Evolutionary conservation across 1,140 invertebrate genomes (phyloP).

Genomic region (Trichonephila clavata): DNA sequence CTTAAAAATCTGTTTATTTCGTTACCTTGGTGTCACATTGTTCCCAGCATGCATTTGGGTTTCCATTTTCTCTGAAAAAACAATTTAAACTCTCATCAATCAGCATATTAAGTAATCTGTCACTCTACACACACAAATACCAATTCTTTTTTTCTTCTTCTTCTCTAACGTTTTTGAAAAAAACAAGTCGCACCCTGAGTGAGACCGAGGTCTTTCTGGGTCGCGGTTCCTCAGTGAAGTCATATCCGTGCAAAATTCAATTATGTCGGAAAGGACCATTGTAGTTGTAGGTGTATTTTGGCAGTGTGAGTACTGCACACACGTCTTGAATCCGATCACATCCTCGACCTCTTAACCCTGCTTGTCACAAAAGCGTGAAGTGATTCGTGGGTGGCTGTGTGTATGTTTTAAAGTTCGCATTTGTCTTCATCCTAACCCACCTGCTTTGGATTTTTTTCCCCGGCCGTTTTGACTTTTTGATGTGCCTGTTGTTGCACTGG

Average conservation of each 20-base stretch:
- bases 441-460: neutral
- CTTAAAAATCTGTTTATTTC: too few species aligned
- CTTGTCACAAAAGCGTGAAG: conserved; percentile 26
- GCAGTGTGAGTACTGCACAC: neutral
- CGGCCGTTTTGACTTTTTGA: too few species aligned
- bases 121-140: neutral
- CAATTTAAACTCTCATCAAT: conserved; percentile 26
- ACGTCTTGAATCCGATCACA: neutral
- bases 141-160: neutral
- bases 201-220: neutral
- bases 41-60: neutral
- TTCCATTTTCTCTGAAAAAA: neutral
- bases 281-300: neutral
- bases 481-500: too few species aligned
- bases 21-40: too few species aligned
- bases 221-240: neutral
- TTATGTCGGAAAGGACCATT: conserved; percentile 6
- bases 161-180: too few species aligned
- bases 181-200: neutral
- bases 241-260: conserved; percentile 41
- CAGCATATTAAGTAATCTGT: conserved; percentile 27
- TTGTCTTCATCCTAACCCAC: neutral
- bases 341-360: neutral
- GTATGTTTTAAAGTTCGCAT: neutral
- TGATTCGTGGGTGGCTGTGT: neutral